Conservation (phyloP, 2,888 invertebrate species). For the Caenorhabditis imperialis region DNA sequence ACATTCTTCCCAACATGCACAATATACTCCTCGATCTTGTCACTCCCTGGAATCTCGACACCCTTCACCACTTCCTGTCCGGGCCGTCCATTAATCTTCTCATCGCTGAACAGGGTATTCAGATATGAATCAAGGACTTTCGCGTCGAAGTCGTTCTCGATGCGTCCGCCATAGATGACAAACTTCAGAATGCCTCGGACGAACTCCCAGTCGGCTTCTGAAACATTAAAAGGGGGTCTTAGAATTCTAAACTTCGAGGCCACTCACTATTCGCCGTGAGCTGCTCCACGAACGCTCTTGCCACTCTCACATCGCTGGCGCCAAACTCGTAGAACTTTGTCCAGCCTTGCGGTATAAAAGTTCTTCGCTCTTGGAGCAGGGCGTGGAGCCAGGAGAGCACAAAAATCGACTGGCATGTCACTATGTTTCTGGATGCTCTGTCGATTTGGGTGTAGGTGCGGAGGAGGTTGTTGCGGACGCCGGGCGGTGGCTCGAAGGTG, state of each 20-base stretch:
- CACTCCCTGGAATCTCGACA: constrained; percentile 50
- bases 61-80: constrained; percentile 58
- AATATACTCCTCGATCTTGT: constrained; percentile 74
- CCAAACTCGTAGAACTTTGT: constrained; percentile 91
- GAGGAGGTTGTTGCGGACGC: constrained; percentile 83
- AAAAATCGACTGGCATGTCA: constrained; percentile 82
- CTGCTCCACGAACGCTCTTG: constrained; percentile 83
- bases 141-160: constrained; percentile 87
- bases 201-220: constrained; percentile 83
- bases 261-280: constrained; percentile 76
- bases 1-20: constrained; percentile 83
- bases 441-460: constrained; percentile 58
- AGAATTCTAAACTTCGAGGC: neutral
- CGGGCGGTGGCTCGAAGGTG: constrained; percentile 84
- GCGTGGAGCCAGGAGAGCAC: constrained; percentile 91
- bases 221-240: constrained; percentile 2
- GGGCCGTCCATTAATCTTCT: constrained; percentile 57
- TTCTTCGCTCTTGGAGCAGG: constrained; percentile 88
- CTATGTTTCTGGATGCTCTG: constrained; percentile 73
- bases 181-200: constrained; percentile 86
- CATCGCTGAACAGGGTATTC: constrained; percentile 75
- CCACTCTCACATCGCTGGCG: constrained; percentile 86
- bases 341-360: constrained; percentile 92
- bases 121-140: constrained; percentile 84
- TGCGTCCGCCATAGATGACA: constrained; percentile 89